A percentile compares a stretch with the other conserved stretches of the same genome.
phyloP scores from a whole-genome alignment of 2,888 invertebrate species.

The Nebria brevicollis region DNA sequence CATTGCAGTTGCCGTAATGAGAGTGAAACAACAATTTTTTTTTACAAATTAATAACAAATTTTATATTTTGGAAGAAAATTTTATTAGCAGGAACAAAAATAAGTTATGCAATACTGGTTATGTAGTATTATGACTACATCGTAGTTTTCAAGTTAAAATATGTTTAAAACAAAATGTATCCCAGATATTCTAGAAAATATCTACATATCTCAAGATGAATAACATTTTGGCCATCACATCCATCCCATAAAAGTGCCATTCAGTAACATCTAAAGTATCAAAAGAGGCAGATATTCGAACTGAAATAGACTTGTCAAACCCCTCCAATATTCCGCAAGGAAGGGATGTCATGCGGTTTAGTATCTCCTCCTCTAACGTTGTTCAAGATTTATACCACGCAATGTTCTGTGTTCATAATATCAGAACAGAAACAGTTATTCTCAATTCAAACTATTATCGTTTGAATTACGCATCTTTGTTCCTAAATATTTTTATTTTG shows the following conservation, averaged over 20 bases:
- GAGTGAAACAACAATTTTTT: too few species aligned
- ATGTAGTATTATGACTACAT: too few species aligned
- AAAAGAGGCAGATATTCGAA: neutral
- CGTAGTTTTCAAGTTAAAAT: too few species aligned
- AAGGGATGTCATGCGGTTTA: constrained; percentile 12
- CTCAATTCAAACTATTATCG: neutral
- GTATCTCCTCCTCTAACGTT: neutral
- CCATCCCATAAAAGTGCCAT: neutral
- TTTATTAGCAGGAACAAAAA: too few species aligned
- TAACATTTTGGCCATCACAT: neutral
- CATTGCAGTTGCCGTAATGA: too few species aligned
- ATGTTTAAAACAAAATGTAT: too few species aligned
- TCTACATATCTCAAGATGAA: neutral
- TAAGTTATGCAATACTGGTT: too few species aligned
- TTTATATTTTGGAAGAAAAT: too few species aligned
- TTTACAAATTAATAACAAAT: too few species aligned
- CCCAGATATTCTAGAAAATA: too few species aligned
- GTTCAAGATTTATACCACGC: constrained; percentile 3
- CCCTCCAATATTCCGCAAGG: neutral
- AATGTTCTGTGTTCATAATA: constrained; percentile 11
- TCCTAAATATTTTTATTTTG: neutral
- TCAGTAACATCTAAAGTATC: neutral
- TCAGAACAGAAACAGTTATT: neutral
- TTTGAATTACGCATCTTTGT: neutral
- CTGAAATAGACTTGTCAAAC: constrained; percentile 21